Base-by-base conservation (phyloP, 2,113 vertebrate species). In the Okapia johnstoni region DNA sequence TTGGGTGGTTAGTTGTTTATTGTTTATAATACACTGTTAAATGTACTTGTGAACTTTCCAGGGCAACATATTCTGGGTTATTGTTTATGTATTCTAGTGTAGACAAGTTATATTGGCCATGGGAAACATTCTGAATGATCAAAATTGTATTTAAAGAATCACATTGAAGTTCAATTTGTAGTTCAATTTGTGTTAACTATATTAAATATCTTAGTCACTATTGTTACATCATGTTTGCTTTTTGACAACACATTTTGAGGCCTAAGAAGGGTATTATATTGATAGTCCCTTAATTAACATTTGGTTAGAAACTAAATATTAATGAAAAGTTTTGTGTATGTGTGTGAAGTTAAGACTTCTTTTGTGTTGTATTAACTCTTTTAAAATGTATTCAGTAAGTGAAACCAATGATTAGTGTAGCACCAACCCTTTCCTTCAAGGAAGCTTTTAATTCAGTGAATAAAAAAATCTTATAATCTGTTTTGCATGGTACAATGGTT, bases 401-500 rank as follows among this genome's bases (percentile, higher is more conserved):
- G 96, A 98, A 97, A 97, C 85, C 88, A 79, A 88, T 96, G 91
- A 96, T 52, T 97, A 50, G 52, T 57, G 77, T 90, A 98, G 84
- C 96, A 97, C 97, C 96, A 93, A 50, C 12, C 30, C 11, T 94
- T 97, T 96, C 15, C 93, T 96, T 95, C 93, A 89, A 96, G 93
- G 92, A 96, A 96, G 76, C 40, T 52, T 89, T 87, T n/a, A 5
- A 54, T 97, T 94, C 93, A 58, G 92, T 94, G 92, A 97, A 90
- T 93, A 77, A 95, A 88, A 80, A 98, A 93, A 97, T 96, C n/a
- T 19, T 98, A 81, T 83, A 12, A 93, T 92, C 97, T 97, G 81
- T 94, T 98, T 97, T 98, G 97, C 94, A 98, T 98, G 93, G 97
- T 98, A 97, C 96, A 97, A 94, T 93, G 98, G 98, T 98, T 98